Base-by-base conservation (phyloP, 2,113 vertebrate genomes). In the Podocnemis expansa region DNA sequence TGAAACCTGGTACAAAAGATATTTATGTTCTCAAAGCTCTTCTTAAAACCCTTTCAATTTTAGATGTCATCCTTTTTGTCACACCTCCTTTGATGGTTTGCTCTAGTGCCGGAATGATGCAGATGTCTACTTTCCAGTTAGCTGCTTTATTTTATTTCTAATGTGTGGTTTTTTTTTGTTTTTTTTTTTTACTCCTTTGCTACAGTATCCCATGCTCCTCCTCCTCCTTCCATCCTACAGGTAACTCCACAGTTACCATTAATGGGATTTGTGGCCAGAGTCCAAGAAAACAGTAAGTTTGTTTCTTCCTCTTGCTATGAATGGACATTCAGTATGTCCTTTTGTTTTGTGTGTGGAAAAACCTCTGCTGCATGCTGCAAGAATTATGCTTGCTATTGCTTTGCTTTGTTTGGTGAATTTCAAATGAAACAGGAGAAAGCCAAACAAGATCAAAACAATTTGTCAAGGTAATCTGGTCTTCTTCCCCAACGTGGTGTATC, bases 271-370 rank as follows among this genome's bases (percentile, higher is more conserved):
- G 99, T 99, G 98, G 99, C 99, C 98, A 99, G 99, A 97, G 99
- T 99, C 97, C 99, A 99, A 98, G 99, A 99, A 99, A 99, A 99
- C 96, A 99, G 99, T 99, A 99, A 99, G 99, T 99, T 97, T 97
- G 95, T 93, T 96, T 97, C 97, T 98, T 97, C 91, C 93, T 98
- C 97, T 91, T 97, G 96, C 91, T 95, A 83, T 95, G 96, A 96
- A 96, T 97, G 97, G 90, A 96, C 95, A 95, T 63, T 96, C 93
- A 52, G 90, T 91, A 80, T 96, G 95, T 75, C 96, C 93, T 97
- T n/a, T 94, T 92, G 73, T 81, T 56, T 88, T 85, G 87, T 81
- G 29, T n/a, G 63, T 83, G 41, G 79, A 63, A 85, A 87, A 85
- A 78, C 60, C 80, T 83, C 83, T 19, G 67, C 38, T 88, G 51